phyloP scores from a whole-genome alignment of 2,888 invertebrate genomes.

The Zygogramma bicolorata region DNA sequence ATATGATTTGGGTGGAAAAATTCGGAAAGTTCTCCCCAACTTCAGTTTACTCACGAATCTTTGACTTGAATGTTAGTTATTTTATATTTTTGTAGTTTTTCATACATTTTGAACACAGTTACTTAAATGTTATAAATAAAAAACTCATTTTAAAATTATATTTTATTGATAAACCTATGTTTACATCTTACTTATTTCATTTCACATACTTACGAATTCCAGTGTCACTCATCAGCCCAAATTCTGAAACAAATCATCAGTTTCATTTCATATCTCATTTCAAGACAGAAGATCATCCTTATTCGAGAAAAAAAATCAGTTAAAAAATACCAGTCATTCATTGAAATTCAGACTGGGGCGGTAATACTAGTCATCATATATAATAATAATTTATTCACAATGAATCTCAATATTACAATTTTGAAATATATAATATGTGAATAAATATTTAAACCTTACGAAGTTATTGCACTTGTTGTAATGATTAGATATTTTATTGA shows the following conservation, averaged over 20 bases:
- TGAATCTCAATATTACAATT: no score
- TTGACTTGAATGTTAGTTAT: no score
- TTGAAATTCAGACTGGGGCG: slow-evolving; percentile 31
- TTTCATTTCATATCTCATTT: neutral
- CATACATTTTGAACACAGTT: no score
- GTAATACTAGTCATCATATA: slow-evolving; percentile 27
- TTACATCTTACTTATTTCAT: neutral
- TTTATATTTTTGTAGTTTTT: no score
- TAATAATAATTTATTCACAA: no score
- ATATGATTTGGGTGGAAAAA: neutral
- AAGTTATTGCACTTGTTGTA: no score
- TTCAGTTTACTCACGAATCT: neutral
- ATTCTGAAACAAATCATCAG: no score
- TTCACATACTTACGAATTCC: neutral
- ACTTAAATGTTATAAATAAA: neutral
- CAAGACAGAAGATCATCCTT: no score
- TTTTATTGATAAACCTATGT: neutral
- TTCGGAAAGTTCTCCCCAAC: neutral
- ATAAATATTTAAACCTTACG: no score
- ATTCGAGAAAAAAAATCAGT: neutral
- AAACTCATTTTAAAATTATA: neutral
- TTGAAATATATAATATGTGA: no score
- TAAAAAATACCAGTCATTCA: slow-evolving; percentile 18
- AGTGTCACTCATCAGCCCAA: no score
- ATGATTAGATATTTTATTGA: no score